Evolutionary conservation across 2,888 invertebrate species (phyloP).

Genomic region (Drosophila putrida): DNA sequence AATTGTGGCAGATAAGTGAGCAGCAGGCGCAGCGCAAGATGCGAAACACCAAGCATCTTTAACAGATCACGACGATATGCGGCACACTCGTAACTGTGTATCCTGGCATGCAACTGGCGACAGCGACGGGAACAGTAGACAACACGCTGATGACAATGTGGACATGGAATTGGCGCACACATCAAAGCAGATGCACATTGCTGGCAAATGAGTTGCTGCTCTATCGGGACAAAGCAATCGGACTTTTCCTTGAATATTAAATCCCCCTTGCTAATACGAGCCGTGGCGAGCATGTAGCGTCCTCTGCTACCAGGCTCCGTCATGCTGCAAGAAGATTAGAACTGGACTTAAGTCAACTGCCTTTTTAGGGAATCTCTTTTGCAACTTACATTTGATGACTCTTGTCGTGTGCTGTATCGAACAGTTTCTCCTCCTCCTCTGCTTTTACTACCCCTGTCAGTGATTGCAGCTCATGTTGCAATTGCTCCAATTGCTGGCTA

Average conservation of each 20-base stretch:
- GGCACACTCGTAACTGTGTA: conserved; percentile 91
- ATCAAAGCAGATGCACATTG: conserved; percentile 89
- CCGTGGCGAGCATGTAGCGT: conserved; percentile 86
- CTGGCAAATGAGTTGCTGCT: conserved; percentile 88
- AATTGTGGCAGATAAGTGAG: conserved; percentile 85
- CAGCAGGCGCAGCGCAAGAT: conserved; percentile 85
- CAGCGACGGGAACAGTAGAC: conserved; percentile 90
- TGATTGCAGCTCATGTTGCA: conserved; percentile 31
- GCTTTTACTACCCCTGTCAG: neutral
- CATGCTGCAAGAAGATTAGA: conserved; percentile 25
- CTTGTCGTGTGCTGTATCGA: too few species aligned
- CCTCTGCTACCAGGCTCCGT: conserved; percentile 38
- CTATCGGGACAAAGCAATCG: conserved; percentile 90
- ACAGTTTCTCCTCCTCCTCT: neutral
- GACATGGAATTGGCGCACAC: conserved; percentile 89
- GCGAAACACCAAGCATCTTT: conserved; percentile 91
- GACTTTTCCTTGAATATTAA: conserved; percentile 93
- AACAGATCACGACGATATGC: conserved; percentile 88
- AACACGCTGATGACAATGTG: conserved; percentile 87
- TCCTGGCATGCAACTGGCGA: conserved; percentile 86
- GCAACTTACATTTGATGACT: conserved; percentile 41
- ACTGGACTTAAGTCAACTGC: too few species aligned
- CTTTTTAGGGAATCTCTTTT: too few species aligned
- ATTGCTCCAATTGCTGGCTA: conserved; percentile 46
- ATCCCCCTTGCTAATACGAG: conserved; percentile 88